A percentile compares a stretch with the other conserved stretches of the same genome.
Conservation (phyloP, 2,888 invertebrate species). For the Neuroscelio doddi region DNA sequence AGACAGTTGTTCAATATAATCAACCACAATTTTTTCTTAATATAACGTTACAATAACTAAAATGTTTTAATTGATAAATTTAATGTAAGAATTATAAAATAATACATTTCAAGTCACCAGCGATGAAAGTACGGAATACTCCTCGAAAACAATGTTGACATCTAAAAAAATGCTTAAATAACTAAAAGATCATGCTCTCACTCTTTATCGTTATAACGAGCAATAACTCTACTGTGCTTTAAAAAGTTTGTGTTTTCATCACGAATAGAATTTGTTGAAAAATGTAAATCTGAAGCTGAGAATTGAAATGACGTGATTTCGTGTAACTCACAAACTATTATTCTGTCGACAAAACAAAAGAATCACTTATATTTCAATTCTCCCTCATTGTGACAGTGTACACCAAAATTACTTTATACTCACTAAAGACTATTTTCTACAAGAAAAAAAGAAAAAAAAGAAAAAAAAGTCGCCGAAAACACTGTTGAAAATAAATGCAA, state of each 20-base stretch:
- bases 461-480: slow-evolving; percentile 11
- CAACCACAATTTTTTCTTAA: too few species aligned
- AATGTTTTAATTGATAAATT: too few species aligned
- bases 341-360: background rate
- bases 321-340: background rate
- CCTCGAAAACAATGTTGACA: slow-evolving; percentile 40
- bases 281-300: slow-evolving; percentile 10
- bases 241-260: background rate
- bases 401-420: background rate
- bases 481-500: slow-evolving; percentile 9
- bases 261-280: slow-evolving; percentile 8
- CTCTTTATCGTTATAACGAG: slow-evolving; percentile 52
- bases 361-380: slow-evolving; percentile 3
- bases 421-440: slow-evolving; percentile 4
- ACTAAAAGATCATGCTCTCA: slow-evolving; percentile 61
- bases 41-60: too few species aligned
- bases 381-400: background rate
- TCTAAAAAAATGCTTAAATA: slow-evolving; percentile 53
- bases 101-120: slow-evolving; percentile 1
- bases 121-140: slow-evolving; percentile 13
- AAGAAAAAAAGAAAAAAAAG: slow-evolving; percentile 3
- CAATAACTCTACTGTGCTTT: slow-evolving; percentile 37
- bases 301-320: slow-evolving; percentile 1
- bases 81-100: too few species aligned
- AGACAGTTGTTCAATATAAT: too few species aligned